Evolutionary conservation across 2,888 invertebrate species (phyloP), one percentile per base, ranked within the genome.

Genomic region (Ormyrus nitidulus): DNA sequence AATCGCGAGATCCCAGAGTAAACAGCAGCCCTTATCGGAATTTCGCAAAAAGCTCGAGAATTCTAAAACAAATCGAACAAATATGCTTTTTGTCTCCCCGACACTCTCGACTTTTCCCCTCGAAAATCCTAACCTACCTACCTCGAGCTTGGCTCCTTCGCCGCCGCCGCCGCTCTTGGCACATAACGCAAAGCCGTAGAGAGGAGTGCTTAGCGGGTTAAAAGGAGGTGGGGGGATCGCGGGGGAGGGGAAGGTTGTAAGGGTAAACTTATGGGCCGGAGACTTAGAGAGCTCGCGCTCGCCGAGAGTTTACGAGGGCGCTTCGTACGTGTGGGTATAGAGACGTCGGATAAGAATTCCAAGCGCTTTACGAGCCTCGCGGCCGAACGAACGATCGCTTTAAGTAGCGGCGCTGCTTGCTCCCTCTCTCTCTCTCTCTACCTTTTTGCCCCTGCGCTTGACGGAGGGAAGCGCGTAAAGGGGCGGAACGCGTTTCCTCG

Each of bases 301-400:
- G n/a, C 61, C 34, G 5, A n/a, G n/a, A 74, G 68, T 74, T 74
- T 79, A 74, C 68, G 79, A 73, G 73, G 54, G 58, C 54, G 51
- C 53, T 51, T 34, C n/a, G n/a, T 46, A 51, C n/a, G 1, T 56
- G 9, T 19, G 11, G 51, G 13, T 49, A 8, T 56, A 9, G n/a
- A 53, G 53, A 66, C 34, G 19, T 11, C 13, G 19, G 49, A 61
- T 61, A 34, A 34, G 34, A 34, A 9, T 59, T 13, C 62, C 34
- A 34, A 34, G 34, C 34, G 34, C 34, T 34, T 34, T 34, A 34
- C 34, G 34, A 34, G 34, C 34, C 34, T 34, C 34, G 34, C 34
- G 34, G 34, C 34, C 34, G 34, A 34, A 34, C 34, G 34, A 34
- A 34, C 34, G 34, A 34, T 34, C 34, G 34, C 34, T 34, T 34